phyloP scores from a whole-genome alignment of 2,888 invertebrate genomes.

The Caenorhabditis sp. region DNA sequence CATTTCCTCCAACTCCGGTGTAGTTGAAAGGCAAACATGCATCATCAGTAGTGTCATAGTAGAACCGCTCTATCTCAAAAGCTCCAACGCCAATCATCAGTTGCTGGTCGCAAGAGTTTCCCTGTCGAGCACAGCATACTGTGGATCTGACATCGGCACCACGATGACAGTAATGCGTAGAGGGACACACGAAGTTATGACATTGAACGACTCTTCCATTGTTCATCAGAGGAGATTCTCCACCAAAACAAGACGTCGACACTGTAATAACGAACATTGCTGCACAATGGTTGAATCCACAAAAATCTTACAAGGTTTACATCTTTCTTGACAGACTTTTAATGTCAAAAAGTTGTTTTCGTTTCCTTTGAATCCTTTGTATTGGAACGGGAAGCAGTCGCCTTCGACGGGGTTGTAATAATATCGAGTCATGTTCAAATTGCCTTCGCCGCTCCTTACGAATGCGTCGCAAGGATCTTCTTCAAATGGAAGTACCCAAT shows the following conservation, averaged over 20 bases:
- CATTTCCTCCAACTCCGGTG: slow-evolving; percentile 79
- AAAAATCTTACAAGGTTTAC: slow-evolving; percentile 73
- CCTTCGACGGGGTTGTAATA: slow-evolving; percentile 74
- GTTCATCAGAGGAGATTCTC: slow-evolving; percentile 70
- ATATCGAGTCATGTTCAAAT: slow-evolving; percentile 70
- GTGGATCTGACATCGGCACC: slow-evolving; percentile 67
- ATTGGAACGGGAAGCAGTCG: slow-evolving; percentile 73
- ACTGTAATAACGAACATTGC: slow-evolving; percentile 63
- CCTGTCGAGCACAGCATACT: slow-evolving; percentile 76
- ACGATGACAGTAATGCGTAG: slow-evolving; percentile 79
- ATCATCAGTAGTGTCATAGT: slow-evolving; percentile 75
- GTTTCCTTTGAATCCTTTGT: slow-evolving; percentile 72
- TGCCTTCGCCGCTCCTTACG: slow-evolving; percentile 72
- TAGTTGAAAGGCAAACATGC: slow-evolving; percentile 77
- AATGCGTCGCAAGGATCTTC: slow-evolving; percentile 74
- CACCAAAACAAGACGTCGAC: slow-evolving; percentile 75
- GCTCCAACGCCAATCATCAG: slow-evolving; percentile 77
- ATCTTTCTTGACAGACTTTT: slow-evolving; percentile 76
- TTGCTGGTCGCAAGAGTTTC: slow-evolving; percentile 78
- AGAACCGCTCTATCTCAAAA: slow-evolving; percentile 71
- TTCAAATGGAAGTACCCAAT: slow-evolving; percentile 37
- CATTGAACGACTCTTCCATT: slow-evolving; percentile 72
- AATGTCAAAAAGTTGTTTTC: slow-evolving; percentile 82
- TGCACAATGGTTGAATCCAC: background rate
- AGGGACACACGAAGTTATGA: slow-evolving; percentile 73